Conservation (phyloP, 2,797 vertebrate genomes). For the Enteromius radiatus region DNA sequence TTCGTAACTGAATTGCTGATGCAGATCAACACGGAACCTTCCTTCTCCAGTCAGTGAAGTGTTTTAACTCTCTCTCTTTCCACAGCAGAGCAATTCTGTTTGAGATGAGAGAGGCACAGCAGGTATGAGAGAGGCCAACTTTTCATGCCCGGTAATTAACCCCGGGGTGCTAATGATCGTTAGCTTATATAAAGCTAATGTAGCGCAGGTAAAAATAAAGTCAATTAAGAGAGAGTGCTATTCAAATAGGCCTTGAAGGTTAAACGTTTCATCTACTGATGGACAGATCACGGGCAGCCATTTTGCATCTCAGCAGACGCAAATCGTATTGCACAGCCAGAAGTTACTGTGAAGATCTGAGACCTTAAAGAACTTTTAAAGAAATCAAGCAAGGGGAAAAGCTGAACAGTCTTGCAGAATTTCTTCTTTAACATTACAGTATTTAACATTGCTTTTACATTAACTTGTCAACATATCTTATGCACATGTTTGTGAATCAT, state of each 20-base stretch:
- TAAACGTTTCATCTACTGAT: constrained; percentile 2
- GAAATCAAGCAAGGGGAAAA: neutral
- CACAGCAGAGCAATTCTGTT: constrained; percentile 6
- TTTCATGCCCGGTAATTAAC: constrained; percentile 21
- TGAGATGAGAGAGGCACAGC: constrained; percentile 20
- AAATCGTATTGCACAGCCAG: neutral
- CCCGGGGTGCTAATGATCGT: constrained; percentile 38
- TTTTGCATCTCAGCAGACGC: constrained; percentile 12
- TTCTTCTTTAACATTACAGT: neutral
- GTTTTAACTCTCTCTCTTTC: constrained; percentile 20
- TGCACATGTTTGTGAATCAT: constrained; percentile 10
- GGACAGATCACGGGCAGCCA: neutral
- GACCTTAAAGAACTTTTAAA: neutral
- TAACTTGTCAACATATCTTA: neutral
- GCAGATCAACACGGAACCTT: constrained; percentile 5
- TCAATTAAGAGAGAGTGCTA: constrained; percentile 10
- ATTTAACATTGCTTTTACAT: neutral
- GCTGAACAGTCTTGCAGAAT: too few relatives aligned
- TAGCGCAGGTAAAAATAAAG: constrained; percentile 33
- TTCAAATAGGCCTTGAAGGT: constrained; percentile 18
- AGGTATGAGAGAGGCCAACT: neutral
- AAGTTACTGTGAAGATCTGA: neutral
- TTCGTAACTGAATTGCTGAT: constrained; percentile 24
- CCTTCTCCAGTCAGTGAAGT: neutral
- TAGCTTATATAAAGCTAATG: constrained; percentile 30